Conservation (phyloP, 2,113 vertebrate genomes). For the Sciurus niger region DNA sequence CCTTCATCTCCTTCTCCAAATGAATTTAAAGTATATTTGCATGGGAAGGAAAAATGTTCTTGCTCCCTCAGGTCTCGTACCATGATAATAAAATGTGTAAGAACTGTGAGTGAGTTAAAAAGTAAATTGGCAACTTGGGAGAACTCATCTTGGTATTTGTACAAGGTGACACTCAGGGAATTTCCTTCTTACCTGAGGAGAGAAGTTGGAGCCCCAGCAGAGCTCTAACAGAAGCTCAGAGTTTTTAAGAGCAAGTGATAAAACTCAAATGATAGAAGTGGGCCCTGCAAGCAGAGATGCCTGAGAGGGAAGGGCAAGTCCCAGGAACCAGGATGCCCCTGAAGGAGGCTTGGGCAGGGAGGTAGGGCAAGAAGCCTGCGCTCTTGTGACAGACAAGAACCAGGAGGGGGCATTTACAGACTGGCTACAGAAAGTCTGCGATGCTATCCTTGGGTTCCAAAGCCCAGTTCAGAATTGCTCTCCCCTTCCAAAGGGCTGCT, state of each 20-base stretch:
- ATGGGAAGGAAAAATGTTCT: slow-evolving; percentile 74
- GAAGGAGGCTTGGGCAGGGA: not conserved
- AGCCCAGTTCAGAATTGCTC: not conserved
- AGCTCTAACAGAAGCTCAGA: slow-evolving; percentile 23
- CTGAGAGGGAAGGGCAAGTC: not conserved
- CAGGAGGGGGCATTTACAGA: not conserved
- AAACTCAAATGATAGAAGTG: not conserved
- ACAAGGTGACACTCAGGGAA: slow-evolving; percentile 77
- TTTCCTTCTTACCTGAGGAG: slow-evolving; percentile 65
- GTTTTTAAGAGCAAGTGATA: not conserved
- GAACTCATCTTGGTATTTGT: slow-evolving; percentile 76
- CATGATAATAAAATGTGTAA: slow-evolving; percentile 74
- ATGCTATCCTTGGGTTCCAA: not conserved
- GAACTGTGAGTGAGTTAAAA: slow-evolving; percentile 64
- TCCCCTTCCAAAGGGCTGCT: not conserved
- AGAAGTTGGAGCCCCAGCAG: slow-evolving; percentile 11
- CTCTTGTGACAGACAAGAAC: not conserved
- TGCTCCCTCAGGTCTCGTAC: slow-evolving; percentile 74
- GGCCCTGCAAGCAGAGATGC: not conserved
- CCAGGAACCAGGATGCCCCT: not conserved
- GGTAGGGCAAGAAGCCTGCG: not conserved
- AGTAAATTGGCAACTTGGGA: slow-evolving; percentile 82
- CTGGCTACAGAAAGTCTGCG: not conserved
- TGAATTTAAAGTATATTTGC: slow-evolving; percentile 74
- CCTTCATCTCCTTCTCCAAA: slow-evolving; percentile 76